These are phyloP conservation scores for Drosophila nigrodunni DNA, from an alignment of 1,140 invertebrate species.

Conservation along the genomic window DNA sequence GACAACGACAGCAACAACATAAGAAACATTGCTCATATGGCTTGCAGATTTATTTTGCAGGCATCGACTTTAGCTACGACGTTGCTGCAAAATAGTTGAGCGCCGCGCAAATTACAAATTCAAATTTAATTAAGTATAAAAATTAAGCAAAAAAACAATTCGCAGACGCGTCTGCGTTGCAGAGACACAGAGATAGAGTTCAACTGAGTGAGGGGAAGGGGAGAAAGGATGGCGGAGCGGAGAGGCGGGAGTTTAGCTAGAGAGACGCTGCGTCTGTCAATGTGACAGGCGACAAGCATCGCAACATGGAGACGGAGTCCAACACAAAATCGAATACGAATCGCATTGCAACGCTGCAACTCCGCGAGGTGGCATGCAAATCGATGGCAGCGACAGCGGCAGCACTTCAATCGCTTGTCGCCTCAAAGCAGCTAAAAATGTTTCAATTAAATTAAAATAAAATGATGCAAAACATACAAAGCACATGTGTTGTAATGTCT, in stretches of 20 bases:
- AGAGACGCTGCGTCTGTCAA: constrained; percentile 63
- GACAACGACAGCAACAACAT: constrained; percentile 39
- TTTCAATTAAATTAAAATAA: constrained; percentile 82
- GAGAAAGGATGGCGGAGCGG: background rate
- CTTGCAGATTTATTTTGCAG: constrained; percentile 71
- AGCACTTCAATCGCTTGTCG: constrained; percentile 72
- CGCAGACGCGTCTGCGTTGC: constrained; percentile 75
- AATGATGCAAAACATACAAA: constrained; percentile 35
- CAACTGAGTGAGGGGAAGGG: background rate
- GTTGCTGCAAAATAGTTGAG: constrained; percentile 61
- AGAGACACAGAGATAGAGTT: background rate
- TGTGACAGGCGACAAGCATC: constrained; percentile 79
- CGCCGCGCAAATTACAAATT: constrained; percentile 79
- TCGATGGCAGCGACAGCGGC: constrained; percentile 63
- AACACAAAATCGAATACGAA: constrained; percentile 21
- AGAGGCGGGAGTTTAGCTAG: background rate
- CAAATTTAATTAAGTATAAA: constrained; percentile 83
- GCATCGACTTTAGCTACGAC: constrained; percentile 44
- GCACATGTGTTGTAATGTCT: background rate
- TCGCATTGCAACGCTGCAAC: constrained; percentile 13
- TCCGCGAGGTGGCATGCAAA: constrained; percentile 58
- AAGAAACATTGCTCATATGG: constrained; percentile 63
- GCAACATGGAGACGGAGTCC: constrained; percentile 64
- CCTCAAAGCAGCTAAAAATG: constrained; percentile 68
- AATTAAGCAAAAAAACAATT: constrained; percentile 75